Conservation (phyloP, 2,888 invertebrate species). For the Biston stratarius region DNA sequence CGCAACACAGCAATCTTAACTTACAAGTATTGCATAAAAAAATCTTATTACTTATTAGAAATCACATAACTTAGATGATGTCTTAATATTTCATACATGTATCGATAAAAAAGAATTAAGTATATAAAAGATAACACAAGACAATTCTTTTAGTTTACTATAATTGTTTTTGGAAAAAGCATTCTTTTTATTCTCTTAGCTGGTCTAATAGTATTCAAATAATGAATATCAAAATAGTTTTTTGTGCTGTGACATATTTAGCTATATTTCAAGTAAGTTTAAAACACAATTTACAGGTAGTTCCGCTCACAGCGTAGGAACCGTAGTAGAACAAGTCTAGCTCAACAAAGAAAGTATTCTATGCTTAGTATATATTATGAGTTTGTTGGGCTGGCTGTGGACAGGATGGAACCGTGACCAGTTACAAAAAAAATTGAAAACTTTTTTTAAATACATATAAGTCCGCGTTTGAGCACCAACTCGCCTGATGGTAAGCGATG, state of each 20-base stretch:
- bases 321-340: too few relatives aligned
- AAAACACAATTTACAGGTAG: too few relatives aligned
- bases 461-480: too few relatives aligned
- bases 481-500: too few relatives aligned
- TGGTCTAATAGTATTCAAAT: constrained; percentile 1
- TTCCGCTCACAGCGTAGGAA: too few relatives aligned
- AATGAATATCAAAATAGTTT: constrained; percentile 6
- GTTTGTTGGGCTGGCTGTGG: too few relatives aligned
- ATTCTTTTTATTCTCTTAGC: background rate
- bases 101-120: background rate
- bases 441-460: too few relatives aligned
- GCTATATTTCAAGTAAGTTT: constrained; percentile 29
- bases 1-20: too few relatives aligned
- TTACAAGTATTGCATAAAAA: background rate
- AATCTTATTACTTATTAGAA: background rate
- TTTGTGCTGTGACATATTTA: constrained; percentile 3
- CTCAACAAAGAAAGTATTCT: too few relatives aligned
- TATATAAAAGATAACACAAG: background rate
- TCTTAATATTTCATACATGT: background rate
- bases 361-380: too few relatives aligned
- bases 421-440: too few relatives aligned
- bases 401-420: too few relatives aligned
- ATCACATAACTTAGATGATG: background rate
- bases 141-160: constrained; percentile 3
- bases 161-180: background rate